Evolutionary conservation across 1,140 invertebrate genomes (phyloP).

Genomic region (Lepidurus arcticus): DNA sequence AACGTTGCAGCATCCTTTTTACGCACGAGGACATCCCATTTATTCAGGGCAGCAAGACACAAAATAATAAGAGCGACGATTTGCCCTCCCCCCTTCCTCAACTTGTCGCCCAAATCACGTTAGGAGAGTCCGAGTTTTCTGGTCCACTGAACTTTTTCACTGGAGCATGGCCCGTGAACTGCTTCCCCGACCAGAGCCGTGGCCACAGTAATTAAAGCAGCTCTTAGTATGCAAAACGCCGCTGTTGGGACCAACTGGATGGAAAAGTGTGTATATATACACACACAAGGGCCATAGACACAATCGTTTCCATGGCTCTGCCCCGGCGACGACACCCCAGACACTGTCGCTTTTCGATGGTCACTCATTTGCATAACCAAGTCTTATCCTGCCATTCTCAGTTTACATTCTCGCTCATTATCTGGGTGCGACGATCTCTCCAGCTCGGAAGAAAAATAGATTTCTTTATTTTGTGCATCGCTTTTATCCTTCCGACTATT

Average conservation of each 20-base stretch:
- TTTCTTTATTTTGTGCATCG: neutral
- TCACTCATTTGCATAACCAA: constrained; percentile 11
- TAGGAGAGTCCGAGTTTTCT: constrained; percentile 3
- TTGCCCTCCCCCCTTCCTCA: neutral
- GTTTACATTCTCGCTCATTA: constrained; percentile 5
- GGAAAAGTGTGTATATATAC: constrained; percentile 5
- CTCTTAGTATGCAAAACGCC: constrained; percentile 3
- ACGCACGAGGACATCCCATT: no score
- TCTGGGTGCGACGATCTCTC: neutral
- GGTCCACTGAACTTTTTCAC: neutral
- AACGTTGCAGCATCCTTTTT: neutral
- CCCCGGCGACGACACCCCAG: neutral
- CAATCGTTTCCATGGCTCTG: constrained; percentile 1
- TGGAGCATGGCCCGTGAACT: neutral
- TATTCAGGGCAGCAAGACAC: no score
- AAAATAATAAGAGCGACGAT: neutral
- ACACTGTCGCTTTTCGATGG: constrained; percentile 3
- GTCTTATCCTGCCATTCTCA: constrained; percentile 8
- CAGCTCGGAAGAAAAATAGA: neutral
- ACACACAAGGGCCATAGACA: neutral
- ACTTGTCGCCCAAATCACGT: constrained; percentile 21
- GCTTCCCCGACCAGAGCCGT: neutral
- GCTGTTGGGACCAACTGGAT: neutral
- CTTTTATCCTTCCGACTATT: neutral
- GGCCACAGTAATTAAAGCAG: constrained; percentile 3